These are phyloP conservation scores for Azemiops feae DNA, from an alignment of 2,113 vertebrate genomes.

Conservation along the genomic window DNA sequence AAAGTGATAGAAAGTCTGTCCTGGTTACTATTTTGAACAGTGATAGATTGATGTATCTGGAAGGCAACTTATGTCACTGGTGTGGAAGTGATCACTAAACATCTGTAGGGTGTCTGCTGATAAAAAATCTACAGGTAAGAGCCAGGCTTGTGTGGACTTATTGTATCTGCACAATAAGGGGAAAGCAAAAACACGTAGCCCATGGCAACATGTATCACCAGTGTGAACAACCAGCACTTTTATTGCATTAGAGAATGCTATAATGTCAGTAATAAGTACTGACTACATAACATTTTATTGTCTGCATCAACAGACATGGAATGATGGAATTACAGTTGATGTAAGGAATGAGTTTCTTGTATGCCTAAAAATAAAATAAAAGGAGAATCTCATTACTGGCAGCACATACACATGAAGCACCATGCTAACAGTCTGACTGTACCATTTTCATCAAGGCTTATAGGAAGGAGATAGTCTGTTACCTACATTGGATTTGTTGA, in stretches of 20 bases:
- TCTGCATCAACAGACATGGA: constrained; percentile 92
- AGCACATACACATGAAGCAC: constrained; percentile 81
- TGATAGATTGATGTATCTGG: not conserved
- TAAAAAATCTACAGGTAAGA: rapidly evolving
- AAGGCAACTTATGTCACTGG: not conserved
- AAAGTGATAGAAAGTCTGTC: not conserved
- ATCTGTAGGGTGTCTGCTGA: not conserved
- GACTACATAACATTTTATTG: constrained; percentile 93
- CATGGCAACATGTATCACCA: constrained; percentile 75
- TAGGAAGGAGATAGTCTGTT: constrained; percentile 59
- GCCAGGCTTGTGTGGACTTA: not conserved
- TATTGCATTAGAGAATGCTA: constrained; percentile 99
- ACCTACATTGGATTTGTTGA: constrained; percentile 55
- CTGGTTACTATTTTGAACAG: not conserved
- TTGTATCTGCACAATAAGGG: not conserved
- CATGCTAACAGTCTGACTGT: constrained; percentile 76
- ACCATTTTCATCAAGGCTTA: constrained; percentile 73
- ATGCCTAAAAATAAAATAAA: constrained; percentile 63
- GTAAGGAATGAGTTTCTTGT: constrained; percentile 90
- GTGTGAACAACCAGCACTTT: constrained; percentile 95
- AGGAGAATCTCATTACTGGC: constrained; percentile 73
- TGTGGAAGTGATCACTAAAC: not conserved
- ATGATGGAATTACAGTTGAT: constrained; percentile 93
- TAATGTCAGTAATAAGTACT: constrained; percentile 87
- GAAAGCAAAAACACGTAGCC: constrained; percentile 58